Base-by-base conservation (phyloP, 2,113 vertebrate genomes). In the Isichthys henryi region DNA sequence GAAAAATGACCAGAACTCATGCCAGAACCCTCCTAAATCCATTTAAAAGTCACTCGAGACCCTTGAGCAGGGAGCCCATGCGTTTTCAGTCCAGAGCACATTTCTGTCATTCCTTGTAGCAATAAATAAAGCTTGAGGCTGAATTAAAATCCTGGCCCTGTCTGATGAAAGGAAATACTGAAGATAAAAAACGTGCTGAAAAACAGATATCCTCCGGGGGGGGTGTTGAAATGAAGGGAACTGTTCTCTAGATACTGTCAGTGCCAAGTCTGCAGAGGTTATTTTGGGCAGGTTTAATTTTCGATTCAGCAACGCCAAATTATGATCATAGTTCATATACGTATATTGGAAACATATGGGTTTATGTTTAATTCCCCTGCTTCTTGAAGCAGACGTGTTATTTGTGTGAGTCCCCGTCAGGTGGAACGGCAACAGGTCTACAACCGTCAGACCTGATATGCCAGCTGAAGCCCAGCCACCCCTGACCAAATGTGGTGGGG, bases 301-400 rank as follows among this genome's bases (percentile, higher is more conserved):
- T 92, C 91, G 92, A 93, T 93, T 94, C 92, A 91, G 91, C 90
- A 90, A 74, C 89, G 92, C 91, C 92, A 92, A 93, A 94, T 94
- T 93, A 93, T 93, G 92, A 94, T 94, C 90, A 93, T 87, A 91
- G 91, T 93, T 92, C 90, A 90, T 82, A 89, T 87, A 91, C 1
- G 3, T 48, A 43, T 94, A 94, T 95, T 94, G 95, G 92, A 95
- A 95, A 91, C 93, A 94, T 93, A 94, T 93, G 93, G 91, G 91
- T 89, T 88, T n/a, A 89, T 87, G 89, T 77, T 91, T 86, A 46
- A 86, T 89, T 77, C 82, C 23, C 49, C 53, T 53, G 62, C 43
- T 70, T 3, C 27, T 58, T 50, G 43, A 21, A 87, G 88, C 23
- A 70, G 88, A 39, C 86, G 88, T 80, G 46, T 7, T 90, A 90